Conservation (phyloP, 2,113 vertebrate genomes). For the Tapirus terrestris region DNA sequence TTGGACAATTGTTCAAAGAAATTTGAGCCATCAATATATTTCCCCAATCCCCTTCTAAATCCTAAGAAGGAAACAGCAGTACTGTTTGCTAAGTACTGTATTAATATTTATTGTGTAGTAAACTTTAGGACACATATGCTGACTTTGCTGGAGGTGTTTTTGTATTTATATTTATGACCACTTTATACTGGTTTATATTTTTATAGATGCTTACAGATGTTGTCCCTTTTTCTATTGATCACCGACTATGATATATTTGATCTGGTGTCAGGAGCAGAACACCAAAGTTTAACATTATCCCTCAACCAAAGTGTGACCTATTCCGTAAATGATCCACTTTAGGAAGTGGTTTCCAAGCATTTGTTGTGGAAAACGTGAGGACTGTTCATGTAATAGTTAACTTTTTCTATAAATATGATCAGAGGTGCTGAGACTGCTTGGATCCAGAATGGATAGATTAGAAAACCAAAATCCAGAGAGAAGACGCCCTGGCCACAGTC, state of each 20-base stretch:
- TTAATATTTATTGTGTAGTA: conserved; percentile 14
- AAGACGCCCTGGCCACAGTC: not conserved
- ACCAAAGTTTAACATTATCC: not conserved
- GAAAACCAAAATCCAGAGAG: not conserved
- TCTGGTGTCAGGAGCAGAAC: not conserved
- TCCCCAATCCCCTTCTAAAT: not conserved
- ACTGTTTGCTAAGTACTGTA: not conserved
- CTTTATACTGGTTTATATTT: not conserved
- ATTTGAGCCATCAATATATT: not conserved
- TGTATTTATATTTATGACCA: not conserved
- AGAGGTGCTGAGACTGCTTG: not conserved
- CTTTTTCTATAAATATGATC: conserved; percentile 8
- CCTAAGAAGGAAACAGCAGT: not conserved
- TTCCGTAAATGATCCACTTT: conserved; percentile 32
- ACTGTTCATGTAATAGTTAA: not conserved
- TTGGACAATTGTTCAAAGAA: conserved; percentile 29
- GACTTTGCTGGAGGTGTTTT: not conserved
- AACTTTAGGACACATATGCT: not conserved
- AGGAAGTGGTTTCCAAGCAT: not conserved
- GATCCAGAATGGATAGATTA: not conserved
- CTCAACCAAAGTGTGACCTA: not conserved
- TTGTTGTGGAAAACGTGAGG: not conserved
- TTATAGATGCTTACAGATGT: not conserved
- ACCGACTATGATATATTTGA: not conserved
- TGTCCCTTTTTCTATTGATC: not conserved